Conservation (phyloP, 2,797 vertebrate species). For the Coregonus sp. region DNA sequence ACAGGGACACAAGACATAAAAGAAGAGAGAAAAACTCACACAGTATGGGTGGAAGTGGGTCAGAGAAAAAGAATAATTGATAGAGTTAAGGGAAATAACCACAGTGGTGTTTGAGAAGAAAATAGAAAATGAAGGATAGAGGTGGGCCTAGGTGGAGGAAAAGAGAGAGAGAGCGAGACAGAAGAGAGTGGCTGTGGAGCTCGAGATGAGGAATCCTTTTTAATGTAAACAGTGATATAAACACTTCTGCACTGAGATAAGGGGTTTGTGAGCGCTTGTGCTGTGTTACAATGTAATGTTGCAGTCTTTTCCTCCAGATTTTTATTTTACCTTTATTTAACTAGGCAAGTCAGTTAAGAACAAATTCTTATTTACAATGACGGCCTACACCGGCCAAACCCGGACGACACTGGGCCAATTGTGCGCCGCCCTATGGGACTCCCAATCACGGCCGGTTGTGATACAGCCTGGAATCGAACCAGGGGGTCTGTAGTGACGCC, state of each 20-base stretch:
- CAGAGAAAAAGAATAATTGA: not conserved
- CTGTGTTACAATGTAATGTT: constrained; percentile 23
- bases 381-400: no score
- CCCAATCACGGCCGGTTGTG: no score
- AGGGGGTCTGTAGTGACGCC: no score
- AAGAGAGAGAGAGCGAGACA: not conserved
- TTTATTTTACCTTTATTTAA: no score
- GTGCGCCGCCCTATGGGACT: no score
- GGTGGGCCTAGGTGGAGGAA: not conserved
- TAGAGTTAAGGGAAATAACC: not conserved
- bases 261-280: constrained; percentile 16
- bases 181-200: not conserved
- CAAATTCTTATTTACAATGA: no score
- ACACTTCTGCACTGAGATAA: not conserved
- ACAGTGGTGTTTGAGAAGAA: not conserved
- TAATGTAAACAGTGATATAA: not conserved
- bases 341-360: no score
- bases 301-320: constrained; percentile 45
- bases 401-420: no score
- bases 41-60: not conserved
- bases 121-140: not conserved
- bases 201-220: no score
- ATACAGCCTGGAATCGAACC: no score
- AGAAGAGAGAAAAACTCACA: not conserved
- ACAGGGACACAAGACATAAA: not conserved